Evolutionary conservation across 2,113 vertebrate species (phyloP), one percentile per base, ranked within the genome.

Genomic region (Nanorana parkeri): DNA sequence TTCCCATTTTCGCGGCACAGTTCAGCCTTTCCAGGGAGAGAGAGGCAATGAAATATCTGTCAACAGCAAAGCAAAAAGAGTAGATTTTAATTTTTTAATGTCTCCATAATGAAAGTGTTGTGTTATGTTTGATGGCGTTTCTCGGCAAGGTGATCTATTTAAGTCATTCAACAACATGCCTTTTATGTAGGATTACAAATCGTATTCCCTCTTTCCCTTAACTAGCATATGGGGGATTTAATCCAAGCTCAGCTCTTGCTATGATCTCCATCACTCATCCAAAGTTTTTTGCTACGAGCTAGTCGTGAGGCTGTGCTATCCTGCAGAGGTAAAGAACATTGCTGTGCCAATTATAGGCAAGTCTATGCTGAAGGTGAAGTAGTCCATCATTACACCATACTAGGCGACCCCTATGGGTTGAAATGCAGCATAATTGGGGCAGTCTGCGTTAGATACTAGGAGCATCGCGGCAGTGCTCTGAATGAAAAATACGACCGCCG

Each of bases 1-100:
- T 85, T 85, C 88, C 84, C 5, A 1, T 83, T 85, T 86, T 88
- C 85, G 85, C 75, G 84, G 81, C 78, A 86, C 79, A 84, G 73
- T 74, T 85, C 77, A 68, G 55, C 81, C 80, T 88, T 90, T 89
- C 86, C 84, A 88, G 85, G 41, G 41, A 5, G 77, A 85, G 65
- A 85, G 64, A 86, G 75, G 52, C 81, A 81, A 84, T 85, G 84
- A 87, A 86, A 87, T 73, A 86, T 77, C 77, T 88, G 67, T 87
- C 58, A 86, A 79, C 69, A 86, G 83, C 82, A 77, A 78, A 83
- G 47, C 7, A 67, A 77, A 52, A 54, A 32, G 69, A 79, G 67
- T 0, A 32, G 55, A 81, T 84, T 67, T 87, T 83, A 84, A 81
- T 78, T 84, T 79, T 58, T 81, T 86, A 75, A 78, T 78, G 52